Percentiles rank a stretch among this genome's conserved stretches.
phyloP scores from a whole-genome alignment of 2,888 invertebrate genomes.

The Macrostomum cliftonense region DNA sequence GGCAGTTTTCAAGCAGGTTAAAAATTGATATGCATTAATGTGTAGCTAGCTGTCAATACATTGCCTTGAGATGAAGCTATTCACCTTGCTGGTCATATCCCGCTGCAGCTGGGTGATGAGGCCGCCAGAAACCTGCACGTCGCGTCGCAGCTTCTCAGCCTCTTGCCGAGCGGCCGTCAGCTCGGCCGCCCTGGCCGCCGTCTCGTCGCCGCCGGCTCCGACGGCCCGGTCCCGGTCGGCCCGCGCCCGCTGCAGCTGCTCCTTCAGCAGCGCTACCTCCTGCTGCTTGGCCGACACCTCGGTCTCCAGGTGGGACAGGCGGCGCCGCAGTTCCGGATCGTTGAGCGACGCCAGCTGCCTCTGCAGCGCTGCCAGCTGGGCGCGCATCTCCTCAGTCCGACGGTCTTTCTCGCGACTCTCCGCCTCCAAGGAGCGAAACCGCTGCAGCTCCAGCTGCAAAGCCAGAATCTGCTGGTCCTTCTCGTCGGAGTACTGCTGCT shows the following conservation, averaged over 20 bases:
- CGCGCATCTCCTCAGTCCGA: neutral
- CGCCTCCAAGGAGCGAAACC: neutral
- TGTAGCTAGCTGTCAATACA: too few relatives aligned
- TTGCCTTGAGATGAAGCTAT: too few relatives aligned
- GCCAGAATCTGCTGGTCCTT: neutral
- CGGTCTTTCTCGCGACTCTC: neutral
- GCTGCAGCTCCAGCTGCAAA: conserved; percentile 1
- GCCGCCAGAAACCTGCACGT: conserved; percentile 32
- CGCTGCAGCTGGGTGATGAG: conserved; percentile 34
- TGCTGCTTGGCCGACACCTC: conserved; percentile 23
- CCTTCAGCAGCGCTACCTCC: conserved; percentile 23
- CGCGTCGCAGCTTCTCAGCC: conserved; percentile 30
- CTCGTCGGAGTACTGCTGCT: too few relatives aligned
- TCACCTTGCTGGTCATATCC: conserved; percentile 33
- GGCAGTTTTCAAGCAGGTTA: too few relatives aligned
- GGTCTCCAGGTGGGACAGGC: conserved; percentile 23
- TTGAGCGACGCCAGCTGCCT: conserved; percentile 3
- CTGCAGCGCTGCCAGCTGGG: conserved; percentile 8
- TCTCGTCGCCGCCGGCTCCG: neutral
- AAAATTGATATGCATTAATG: too few relatives aligned
- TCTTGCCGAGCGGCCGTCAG: conserved; percentile 20
- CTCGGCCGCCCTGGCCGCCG: neutral
- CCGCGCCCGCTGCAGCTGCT: conserved; percentile 21
- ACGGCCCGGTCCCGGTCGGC: neutral
- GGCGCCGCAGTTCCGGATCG: conserved; percentile 22